phyloP scores from a whole-genome alignment of 2,888 invertebrate genomes.

The Teleogryllus oceanicus region DNA sequence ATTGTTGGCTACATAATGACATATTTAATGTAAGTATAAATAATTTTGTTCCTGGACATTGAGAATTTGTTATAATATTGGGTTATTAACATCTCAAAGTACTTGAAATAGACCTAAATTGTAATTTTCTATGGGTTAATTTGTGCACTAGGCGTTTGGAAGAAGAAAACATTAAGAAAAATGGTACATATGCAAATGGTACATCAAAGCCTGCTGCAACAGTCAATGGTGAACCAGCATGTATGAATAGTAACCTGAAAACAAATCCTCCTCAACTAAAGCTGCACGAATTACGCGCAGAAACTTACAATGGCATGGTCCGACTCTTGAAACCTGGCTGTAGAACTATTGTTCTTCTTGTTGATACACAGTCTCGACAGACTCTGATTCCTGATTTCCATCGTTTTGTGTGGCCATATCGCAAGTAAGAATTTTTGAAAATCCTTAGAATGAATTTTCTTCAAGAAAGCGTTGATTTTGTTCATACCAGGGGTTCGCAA shows the following conservation, averaged over 20 bases:
- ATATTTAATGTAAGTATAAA: slow-evolving; percentile 63
- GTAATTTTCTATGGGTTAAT: too few relatives aligned
- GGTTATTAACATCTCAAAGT: too few relatives aligned
- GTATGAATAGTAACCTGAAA: slow-evolving; percentile 30
- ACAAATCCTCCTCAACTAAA: slow-evolving; percentile 31
- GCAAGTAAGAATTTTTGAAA: slow-evolving; percentile 64
- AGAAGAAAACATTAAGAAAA: slow-evolving; percentile 51
- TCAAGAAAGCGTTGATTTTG: too few relatives aligned
- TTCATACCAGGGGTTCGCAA: too few relatives aligned
- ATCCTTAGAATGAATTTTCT: too few relatives aligned
- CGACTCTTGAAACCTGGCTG: slow-evolving; percentile 91
- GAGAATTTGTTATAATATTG: too few relatives aligned
- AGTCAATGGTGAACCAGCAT: not conserved
- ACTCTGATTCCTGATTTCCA: slow-evolving; percentile 88
- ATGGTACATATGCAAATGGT: slow-evolving; percentile 26
- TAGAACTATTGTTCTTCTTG: slow-evolving; percentile 83
- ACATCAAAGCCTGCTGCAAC: not conserved
- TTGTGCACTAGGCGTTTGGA: slow-evolving; percentile 52
- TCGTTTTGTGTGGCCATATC: slow-evolving; percentile 90
- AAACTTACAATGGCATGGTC: slow-evolving; percentile 93
- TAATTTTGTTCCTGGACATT: too few relatives aligned
- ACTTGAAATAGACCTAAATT: too few relatives aligned
- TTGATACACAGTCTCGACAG: slow-evolving; percentile 83
- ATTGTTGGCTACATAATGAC: slow-evolving; percentile 82
- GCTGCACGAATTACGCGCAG: slow-evolving; percentile 87